phyloP scores from a whole-genome alignment of 2,888 invertebrate species.

The Caenorhabditis uteleia region DNA sequence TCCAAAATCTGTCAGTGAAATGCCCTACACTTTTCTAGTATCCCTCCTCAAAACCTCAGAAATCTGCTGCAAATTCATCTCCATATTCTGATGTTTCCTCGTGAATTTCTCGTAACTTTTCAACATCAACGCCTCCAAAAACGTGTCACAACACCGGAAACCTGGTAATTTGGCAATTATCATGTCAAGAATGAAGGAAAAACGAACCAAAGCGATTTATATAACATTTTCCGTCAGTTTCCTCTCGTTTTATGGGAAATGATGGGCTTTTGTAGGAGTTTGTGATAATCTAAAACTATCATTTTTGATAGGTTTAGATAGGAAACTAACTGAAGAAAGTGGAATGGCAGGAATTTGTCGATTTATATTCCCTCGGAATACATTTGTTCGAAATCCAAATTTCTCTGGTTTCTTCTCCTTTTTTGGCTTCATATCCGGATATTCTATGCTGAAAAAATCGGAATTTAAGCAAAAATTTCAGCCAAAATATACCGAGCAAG shows the following conservation, averaged over 20 bases:
- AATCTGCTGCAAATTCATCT: constrained; percentile 31
- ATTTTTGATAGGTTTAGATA: background rate
- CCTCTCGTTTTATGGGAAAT: constrained; percentile 18
- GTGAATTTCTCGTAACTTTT: constrained; percentile 44
- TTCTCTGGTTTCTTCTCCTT: background rate
- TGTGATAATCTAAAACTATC: constrained; percentile 1
- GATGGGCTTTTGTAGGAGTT: constrained; percentile 2
- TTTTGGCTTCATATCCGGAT: no score
- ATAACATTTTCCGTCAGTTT: constrained; percentile 17
- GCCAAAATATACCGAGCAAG: constrained; percentile 17
- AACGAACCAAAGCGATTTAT: constrained; percentile 25
- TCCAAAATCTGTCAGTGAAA: background rate
- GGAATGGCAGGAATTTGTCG: constrained; percentile 31
- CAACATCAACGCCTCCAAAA: constrained; percentile 41
- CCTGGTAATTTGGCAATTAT: constrained; percentile 5
- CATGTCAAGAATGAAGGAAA: background rate
- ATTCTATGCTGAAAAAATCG: constrained; percentile 7
- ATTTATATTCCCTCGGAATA: constrained; percentile 34
- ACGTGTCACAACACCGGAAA: constrained; percentile 45
- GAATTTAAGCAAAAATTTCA: constrained; percentile 28
- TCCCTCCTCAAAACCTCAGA: constrained; percentile 36
- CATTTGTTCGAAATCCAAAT: constrained; percentile 26
- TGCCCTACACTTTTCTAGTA: constrained; percentile 40
- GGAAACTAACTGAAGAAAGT: constrained; percentile 13
- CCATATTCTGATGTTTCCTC: constrained; percentile 11